Conservation (phyloP, 1,140 invertebrate species). For the Drosophila bocki region DNA sequence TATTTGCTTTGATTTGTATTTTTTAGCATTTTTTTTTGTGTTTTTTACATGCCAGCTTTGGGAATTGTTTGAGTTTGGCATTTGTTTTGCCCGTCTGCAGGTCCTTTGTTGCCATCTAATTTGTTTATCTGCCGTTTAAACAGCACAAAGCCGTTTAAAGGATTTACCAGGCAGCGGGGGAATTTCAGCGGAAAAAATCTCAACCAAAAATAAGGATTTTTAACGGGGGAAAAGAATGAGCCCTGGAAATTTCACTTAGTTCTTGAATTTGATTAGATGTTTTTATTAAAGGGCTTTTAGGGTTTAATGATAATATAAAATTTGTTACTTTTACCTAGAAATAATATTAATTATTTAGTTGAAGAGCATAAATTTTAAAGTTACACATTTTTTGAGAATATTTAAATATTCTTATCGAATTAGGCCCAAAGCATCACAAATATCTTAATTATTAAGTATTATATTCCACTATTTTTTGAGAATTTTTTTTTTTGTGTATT, state of each 20-base stretch:
- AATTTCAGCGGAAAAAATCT: slow-evolving; percentile 1
- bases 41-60: slow-evolving; percentile 10
- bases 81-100: slow-evolving; percentile 58
- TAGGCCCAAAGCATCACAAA: too few relatives aligned
- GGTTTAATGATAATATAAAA: too few relatives aligned
- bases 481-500: neutral
- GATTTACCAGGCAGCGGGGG: slow-evolving; percentile 1
- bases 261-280: too few relatives aligned
- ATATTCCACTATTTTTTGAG: neutral
- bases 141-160: slow-evolving; percentile 50
- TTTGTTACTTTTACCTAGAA: too few relatives aligned
- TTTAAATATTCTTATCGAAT: too few relatives aligned
- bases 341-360: too few relatives aligned
- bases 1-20: slow-evolving; percentile 43
- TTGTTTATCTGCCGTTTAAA: slow-evolving; percentile 71
- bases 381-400: too few relatives aligned
- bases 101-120: slow-evolving; percentile 66
- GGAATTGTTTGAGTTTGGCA: slow-evolving; percentile 69
- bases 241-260: too few relatives aligned
- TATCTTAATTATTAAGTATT: neutral
- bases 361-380: too few relatives aligned
- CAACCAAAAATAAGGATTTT: neutral
- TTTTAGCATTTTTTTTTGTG: slow-evolving; percentile 7
- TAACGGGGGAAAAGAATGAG: neutral
- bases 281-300: too few relatives aligned